phyloP scores from a whole-genome alignment of 2,113 vertebrate genomes.

The Syngnathus floridae region DNA sequence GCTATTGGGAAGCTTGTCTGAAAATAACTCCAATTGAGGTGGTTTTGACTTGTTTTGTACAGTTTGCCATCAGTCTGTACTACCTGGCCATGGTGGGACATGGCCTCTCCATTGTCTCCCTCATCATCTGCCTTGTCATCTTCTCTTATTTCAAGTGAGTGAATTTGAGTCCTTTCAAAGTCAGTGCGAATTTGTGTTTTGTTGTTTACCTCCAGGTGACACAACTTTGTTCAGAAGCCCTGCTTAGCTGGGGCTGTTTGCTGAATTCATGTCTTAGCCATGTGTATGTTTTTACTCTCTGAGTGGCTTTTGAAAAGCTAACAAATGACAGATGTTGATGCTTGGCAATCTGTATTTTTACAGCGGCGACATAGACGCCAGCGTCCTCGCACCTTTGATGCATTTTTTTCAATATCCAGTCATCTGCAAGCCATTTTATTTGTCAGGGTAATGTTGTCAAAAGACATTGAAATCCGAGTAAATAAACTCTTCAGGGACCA shows the following conservation, averaged over 20 bases:
- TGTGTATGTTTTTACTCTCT: no score
- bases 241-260: not conserved
- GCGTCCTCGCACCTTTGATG: no score
- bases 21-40: not conserved
- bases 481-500: no score
- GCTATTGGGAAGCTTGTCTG: not conserved
- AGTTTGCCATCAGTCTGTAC: slow-evolving; percentile 64
- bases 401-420: no score
- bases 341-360: no score
- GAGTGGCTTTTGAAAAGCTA: no score
- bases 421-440: no score
- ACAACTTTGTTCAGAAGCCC: not conserved
- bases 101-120: slow-evolving; percentile 67
- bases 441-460: no score
- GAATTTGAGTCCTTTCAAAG: not conserved
- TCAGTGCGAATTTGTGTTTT: not conserved
- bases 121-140: slow-evolving; percentile 70
- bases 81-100: slow-evolving; percentile 72
- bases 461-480: no score
- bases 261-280: no score
- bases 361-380: no score
- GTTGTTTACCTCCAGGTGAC: not conserved
- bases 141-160: slow-evolving; percentile 79
- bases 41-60: slow-evolving; percentile 1
- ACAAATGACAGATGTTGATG: no score